Evolutionary conservation across 2,113 vertebrate genomes (phyloP), one percentile per base, ranked within the genome.

Genomic region (Illadopsis cleaveri): DNA sequence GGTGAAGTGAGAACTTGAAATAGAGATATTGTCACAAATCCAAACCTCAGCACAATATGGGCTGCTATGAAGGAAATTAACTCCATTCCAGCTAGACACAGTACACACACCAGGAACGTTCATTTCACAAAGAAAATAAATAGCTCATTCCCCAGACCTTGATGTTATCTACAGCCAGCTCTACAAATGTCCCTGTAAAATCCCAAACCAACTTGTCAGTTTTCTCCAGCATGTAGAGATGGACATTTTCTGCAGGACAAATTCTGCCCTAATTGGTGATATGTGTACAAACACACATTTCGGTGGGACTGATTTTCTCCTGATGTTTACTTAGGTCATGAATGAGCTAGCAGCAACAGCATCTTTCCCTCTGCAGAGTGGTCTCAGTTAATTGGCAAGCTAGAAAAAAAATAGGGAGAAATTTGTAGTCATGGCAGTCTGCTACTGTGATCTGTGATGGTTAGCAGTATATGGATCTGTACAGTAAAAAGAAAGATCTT

Each of bases 141-240:
- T 13, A 56, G 9, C 12, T 38, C 3, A 3, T 64, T 78, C 18
- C 2, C 31, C n/a, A 64, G 11, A 58, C 19, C 35, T 45, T 30
- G 15, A 72, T 22, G 23, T 30, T 60, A 10, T 66, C 35, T 79
- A 28, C 44, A 92, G 9, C 33, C 17, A 69, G 30, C 21, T 35
- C 61, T 58, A 33, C 20, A 70, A 78, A 51, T 0, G 0, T 35
- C 24, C 8, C 53, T 40, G 20, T 44, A 37, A 79, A 28, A 85
- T 60, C 14, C 21, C 18, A 85, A 78, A 48, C 18, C 45, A 86
- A 20, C 19, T 18, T 27, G 23, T 30, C 14, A 4, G 5, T 81
- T 83, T 82, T 62, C 42, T 58, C 30, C 0, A 2, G 11, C 21
- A 20, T 10, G 1, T 62, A 37, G 0, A 1, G 24, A 19, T 65